phyloP scores from a whole-genome alignment of 2,888 invertebrate genomes.

The Netelia virgata region DNA sequence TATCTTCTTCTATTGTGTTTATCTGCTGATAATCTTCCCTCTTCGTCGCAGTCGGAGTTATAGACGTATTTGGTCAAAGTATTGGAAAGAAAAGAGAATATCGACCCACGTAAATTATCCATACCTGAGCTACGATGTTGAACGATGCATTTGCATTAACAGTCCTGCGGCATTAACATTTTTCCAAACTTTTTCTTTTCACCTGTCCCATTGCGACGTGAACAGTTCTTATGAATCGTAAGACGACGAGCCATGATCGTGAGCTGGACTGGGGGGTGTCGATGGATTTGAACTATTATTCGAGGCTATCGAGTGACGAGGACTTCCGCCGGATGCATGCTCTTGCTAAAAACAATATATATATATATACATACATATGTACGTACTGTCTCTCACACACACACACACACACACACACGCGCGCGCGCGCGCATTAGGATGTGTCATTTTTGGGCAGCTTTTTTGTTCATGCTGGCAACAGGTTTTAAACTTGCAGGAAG shows the following conservation, averaged over 20 bases:
- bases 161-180: conserved; percentile 31
- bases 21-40: conserved; percentile 24
- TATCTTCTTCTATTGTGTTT: conserved; percentile 14
- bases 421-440: no score
- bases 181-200: conserved; percentile 2
- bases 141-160: conserved; percentile 37
- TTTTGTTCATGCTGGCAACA: no score
- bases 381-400: neutral
- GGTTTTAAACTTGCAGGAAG: no score
- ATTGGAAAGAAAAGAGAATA: conserved; percentile 61
- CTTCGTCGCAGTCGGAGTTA: conserved; percentile 51
- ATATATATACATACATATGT: neutral
- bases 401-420: no score
- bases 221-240: conserved; percentile 87
- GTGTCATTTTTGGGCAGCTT: no score
- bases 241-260: conserved; percentile 89
- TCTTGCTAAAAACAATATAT: conserved; percentile 78
- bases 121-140: conserved; percentile 58
- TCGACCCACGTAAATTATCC: conserved; percentile 57
- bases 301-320: conserved; percentile 90
- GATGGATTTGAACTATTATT: conserved; percentile 91
- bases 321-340: conserved; percentile 86
- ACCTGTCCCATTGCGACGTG: neutral
- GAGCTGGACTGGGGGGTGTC: conserved; percentile 90
- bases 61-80: conserved; percentile 65